Percentiles rank a stretch among this genome's conserved stretches.
phyloP scores from a whole-genome alignment of 2,113 vertebrate genomes.

The Orycteropus afer region DNA sequence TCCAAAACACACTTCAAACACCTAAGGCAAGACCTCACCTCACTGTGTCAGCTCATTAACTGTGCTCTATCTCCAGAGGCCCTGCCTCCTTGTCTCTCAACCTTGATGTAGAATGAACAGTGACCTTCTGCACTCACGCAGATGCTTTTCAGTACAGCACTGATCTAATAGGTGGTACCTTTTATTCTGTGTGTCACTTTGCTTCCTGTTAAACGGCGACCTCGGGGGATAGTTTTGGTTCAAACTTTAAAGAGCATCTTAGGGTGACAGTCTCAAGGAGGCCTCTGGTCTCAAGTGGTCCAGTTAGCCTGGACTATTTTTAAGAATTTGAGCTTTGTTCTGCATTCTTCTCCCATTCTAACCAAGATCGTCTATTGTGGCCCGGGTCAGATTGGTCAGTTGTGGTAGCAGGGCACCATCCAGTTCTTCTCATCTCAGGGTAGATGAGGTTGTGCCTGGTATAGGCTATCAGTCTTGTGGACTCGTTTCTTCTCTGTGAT shows the following conservation, averaged over 20 bases:
- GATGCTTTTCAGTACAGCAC: not conserved
- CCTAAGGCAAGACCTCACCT: not conserved
- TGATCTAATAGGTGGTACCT: not conserved
- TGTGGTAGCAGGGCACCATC: not conserved
- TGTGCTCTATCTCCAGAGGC: not conserved
- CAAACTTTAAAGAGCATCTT: not conserved
- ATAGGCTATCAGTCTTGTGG: not conserved
- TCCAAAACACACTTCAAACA: conserved; percentile 49
- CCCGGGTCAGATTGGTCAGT: not conserved
- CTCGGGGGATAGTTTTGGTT: not conserved
- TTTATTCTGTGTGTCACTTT: not conserved
- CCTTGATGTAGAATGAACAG: not conserved
- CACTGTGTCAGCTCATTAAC: too few species aligned
- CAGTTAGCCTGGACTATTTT: too few species aligned
- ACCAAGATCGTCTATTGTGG: too few species aligned
- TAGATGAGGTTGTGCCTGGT: not conserved
- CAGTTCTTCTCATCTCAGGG: not conserved
- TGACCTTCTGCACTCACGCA: not conserved
- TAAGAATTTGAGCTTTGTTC: not conserved
- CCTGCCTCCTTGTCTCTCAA: not conserved
- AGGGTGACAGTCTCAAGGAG: not conserved
- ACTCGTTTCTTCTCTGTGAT: not conserved
- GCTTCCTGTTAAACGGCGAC: not conserved
- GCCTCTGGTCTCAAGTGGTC: too few species aligned
- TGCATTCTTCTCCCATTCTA: not conserved